These are phyloP conservation scores for Hemibagrus wyckioides DNA, from an alignment of 2,113 vertebrate species.

Conservation along the genomic window DNA sequence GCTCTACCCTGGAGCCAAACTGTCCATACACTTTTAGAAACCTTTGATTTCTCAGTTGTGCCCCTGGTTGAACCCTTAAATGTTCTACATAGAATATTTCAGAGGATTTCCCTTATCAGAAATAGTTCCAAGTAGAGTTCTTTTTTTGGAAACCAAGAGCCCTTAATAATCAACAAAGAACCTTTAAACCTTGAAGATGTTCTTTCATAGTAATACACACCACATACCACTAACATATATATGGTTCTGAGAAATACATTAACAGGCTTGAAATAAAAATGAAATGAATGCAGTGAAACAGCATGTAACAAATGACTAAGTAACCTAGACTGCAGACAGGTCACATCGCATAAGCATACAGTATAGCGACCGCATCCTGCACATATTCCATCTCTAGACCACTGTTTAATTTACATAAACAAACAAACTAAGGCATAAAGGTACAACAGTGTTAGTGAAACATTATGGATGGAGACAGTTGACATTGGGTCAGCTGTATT, in stretches of 20 bases:
- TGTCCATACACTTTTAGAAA: background rate
- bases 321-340: background rate
- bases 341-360: background rate
- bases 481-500: background rate
- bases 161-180: background rate
- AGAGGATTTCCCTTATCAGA: background rate
- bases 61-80: background rate
- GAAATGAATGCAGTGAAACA: background rate
- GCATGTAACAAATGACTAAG: background rate
- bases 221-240: background rate
- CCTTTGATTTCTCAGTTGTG: background rate
- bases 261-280: background rate
- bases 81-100: background rate
- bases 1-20: background rate
- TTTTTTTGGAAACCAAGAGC: background rate
- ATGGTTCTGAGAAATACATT: background rate
- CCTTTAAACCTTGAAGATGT: background rate
- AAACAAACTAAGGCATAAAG: background rate
- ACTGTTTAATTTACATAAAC: background rate
- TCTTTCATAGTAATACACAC: background rate
- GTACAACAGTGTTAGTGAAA: background rate
- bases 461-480: background rate
- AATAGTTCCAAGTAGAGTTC: background rate
- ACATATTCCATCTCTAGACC: background rate
- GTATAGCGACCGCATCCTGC: too few relatives aligned